Evolutionary conservation across 1,140 invertebrate species (phyloP).

Genomic region (Onthophagus taurus): DNA sequence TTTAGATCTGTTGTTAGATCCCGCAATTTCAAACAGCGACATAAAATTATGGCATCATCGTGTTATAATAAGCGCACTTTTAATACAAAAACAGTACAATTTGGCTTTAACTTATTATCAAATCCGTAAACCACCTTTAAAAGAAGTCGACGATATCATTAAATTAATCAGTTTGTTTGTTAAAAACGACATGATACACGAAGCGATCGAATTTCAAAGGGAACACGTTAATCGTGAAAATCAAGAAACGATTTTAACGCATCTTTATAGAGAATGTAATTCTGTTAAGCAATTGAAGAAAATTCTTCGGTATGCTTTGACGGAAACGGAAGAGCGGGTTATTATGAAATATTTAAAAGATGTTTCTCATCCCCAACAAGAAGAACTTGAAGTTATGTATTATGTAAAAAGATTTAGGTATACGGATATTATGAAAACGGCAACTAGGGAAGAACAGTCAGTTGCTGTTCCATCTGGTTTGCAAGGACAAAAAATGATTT

Average conservation of each 20-base stretch:
- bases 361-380: slow-evolving; percentile 14
- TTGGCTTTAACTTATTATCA: slow-evolving; percentile 30
- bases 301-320: slow-evolving; percentile 23
- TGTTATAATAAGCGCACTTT: slow-evolving; percentile 27
- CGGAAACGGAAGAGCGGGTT: slow-evolving; percentile 23
- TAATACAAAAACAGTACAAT: slow-evolving; percentile 29
- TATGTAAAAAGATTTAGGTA: slow-evolving; percentile 27
- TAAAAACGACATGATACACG: slow-evolving; percentile 30
- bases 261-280: slow-evolving; percentile 8
- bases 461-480: neutral
- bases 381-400: slow-evolving; percentile 31
- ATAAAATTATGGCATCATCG: slow-evolving; percentile 32
- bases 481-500: slow-evolving; percentile 3
- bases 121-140: slow-evolving; percentile 27
- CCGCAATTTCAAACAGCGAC: slow-evolving; percentile 25
- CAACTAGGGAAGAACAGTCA: slow-evolving; percentile 8
- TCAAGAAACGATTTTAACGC: neutral
- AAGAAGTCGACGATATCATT: slow-evolving; percentile 25
- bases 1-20: slow-evolving; percentile 40
- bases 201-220: slow-evolving; percentile 31
- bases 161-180: slow-evolving; percentile 27
- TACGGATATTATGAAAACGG: slow-evolving; percentile 29
- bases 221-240: slow-evolving; percentile 9
- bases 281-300: no score
- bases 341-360: slow-evolving; percentile 29